These are phyloP conservation scores for Rugalucina vietnamica DNA, from an alignment of 2,888 invertebrate genomes.

Conservation along the genomic window DNA sequence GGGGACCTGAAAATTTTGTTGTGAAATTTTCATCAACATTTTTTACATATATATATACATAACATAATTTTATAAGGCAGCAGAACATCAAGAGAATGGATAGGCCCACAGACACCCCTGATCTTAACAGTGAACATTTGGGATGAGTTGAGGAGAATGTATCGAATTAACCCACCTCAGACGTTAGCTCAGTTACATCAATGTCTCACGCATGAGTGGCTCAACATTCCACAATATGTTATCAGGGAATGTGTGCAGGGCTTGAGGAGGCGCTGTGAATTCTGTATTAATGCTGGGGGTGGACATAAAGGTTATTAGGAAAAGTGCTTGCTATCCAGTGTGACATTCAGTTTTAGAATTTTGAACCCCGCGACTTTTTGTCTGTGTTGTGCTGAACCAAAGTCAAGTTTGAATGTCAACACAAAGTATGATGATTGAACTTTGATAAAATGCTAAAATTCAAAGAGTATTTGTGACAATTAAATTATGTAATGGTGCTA, in stretches of 20 bases:
- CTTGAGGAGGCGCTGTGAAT: background rate
- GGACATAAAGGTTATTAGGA: background rate
- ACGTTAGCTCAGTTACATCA: background rate
- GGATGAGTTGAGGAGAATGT: no score
- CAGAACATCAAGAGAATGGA: background rate
- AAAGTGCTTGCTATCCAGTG: background rate
- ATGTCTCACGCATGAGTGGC: background rate
- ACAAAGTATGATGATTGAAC: background rate
- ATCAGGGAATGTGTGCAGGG: background rate
- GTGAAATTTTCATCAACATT: no score
- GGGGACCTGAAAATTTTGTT: constrained; percentile 48
- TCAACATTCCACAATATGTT: background rate
- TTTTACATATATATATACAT: no score
- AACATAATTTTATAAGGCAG: constrained; percentile 20
- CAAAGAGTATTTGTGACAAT: background rate
- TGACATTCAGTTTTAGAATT: background rate
- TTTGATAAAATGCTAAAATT: background rate
- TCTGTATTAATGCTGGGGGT: background rate
- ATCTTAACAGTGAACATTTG: background rate
- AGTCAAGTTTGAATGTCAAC: background rate
- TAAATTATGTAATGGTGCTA: background rate
- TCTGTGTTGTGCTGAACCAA: background rate
- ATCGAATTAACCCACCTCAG: background rate
- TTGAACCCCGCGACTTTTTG: background rate
- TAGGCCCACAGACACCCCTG: background rate